Base-by-base conservation (phyloP, 2,797 vertebrate species). In the Lagocephalus sceleratus region DNA sequence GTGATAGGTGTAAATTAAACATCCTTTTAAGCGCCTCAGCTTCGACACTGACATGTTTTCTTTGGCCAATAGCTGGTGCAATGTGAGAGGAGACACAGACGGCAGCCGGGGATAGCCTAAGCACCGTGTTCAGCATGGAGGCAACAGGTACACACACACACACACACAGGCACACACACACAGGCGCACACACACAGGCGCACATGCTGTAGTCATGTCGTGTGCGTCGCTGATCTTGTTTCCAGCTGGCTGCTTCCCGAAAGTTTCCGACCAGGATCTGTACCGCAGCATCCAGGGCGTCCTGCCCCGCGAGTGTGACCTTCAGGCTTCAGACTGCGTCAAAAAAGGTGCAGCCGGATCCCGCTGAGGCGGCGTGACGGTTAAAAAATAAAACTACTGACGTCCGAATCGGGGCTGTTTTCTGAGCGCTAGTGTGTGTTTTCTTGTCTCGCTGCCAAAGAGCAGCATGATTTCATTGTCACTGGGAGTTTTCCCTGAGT, bases 261-360 rank as follows among this genome's bases (percentile, higher is more conserved):
- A 73, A 68, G 88, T 91, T 47, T 69, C 87, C 8, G 95, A 97
- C 72, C 85, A 91, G 0, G 94, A 95, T 62, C 88, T 98, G 46
- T 92, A 94, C 80, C 92, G 93, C 68, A 92, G 92, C 0, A 85
- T 98, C 53, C 92, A 93, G 57, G 90, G 93, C 0, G 83, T 95
- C 59, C 72, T 91, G 63, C 83, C 87, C 23, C 85, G 93, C 17
- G 92, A 93, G 44, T 86, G 92, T 10, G 90, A 93, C 0, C 88
- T 87, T 25, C 79, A 85, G 21, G 64, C 88, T 0, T 44, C 82
- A 20, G 83, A 89, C 68, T 85, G 85, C 59, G 75, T 76, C 0
- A 91, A 92, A 80, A 91, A 89, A 90, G 95, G 95, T 97, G 81
- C 25, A 5, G 2, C 5, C 11, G 10, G 2, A 41, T 44, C 17